These are phyloP conservation scores for Brachycybe producta DNA, from an alignment of 2,888 invertebrate species.

Conservation along the genomic window DNA sequence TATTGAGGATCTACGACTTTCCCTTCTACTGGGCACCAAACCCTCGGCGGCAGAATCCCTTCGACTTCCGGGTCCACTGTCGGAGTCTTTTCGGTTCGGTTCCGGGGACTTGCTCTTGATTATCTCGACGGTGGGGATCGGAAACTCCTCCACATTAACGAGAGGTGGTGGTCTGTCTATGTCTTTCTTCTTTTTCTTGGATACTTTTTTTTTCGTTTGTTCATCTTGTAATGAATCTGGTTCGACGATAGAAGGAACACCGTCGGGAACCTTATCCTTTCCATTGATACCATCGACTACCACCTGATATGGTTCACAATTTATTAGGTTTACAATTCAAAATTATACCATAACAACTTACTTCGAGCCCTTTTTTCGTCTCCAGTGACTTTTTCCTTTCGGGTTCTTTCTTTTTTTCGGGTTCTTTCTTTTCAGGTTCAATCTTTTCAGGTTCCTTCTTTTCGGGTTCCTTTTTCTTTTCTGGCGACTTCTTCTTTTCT, in stretches of 20 bases:
- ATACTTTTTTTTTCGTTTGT: constrained; percentile 12
- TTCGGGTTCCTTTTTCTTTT: constrained; percentile 22
- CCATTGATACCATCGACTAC: constrained; percentile 10
- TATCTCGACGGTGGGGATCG: constrained; percentile 52
- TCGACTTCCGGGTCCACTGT: constrained; percentile 55
- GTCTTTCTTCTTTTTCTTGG: constrained; percentile 17
- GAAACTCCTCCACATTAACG: too few relatives aligned
- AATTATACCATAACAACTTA: too few relatives aligned
- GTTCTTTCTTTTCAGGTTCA: constrained; percentile 18
- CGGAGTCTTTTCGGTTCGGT: constrained; percentile 55
- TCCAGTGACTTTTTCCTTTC: constrained; percentile 18
- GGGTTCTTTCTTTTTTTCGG: constrained; percentile 17
- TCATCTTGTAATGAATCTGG: constrained; percentile 6
- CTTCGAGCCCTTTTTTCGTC: constrained; percentile 31
- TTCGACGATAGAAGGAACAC: constrained; percentile 15
- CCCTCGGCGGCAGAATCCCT: constrained; percentile 49
- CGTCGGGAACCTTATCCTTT: constrained; percentile 13
- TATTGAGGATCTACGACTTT: constrained; percentile 62
- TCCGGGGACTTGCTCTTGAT: constrained; percentile 56
- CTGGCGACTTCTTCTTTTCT: constrained; percentile 25
- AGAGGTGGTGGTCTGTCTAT: neutral
- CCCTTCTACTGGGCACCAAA: constrained; percentile 17
- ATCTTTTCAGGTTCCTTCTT: constrained; percentile 27
- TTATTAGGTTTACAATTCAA: too few relatives aligned
- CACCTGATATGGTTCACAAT: constrained; percentile 4